phyloP scores from a whole-genome alignment of 2,888 invertebrate genomes.

The Hemithea aestivaria region DNA sequence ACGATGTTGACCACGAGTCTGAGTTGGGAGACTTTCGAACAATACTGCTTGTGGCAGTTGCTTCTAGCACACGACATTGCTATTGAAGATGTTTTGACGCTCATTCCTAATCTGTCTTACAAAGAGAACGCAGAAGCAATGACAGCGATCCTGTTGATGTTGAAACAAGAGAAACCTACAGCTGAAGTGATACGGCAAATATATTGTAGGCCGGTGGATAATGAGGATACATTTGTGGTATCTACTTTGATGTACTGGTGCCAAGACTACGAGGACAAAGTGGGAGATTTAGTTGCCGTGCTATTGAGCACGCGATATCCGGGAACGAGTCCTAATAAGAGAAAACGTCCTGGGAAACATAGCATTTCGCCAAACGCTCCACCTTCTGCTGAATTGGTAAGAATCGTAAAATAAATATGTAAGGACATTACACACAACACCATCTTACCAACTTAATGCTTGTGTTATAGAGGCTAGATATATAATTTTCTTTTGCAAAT shows the following conservation, averaged over 20 bases:
- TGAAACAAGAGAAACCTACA: constrained; percentile 95
- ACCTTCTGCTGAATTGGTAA: constrained; percentile 88
- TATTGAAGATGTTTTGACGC: constrained; percentile 91
- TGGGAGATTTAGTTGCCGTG: constrained; percentile 88
- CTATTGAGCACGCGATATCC: constrained; percentile 90
- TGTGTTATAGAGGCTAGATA: no score
- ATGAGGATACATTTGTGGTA: constrained; percentile 92
- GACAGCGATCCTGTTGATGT: constrained; percentile 91
- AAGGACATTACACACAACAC: no score
- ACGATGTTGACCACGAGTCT: constrained; percentile 89
- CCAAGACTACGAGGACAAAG: constrained; percentile 93
- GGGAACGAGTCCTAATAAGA: constrained; percentile 92
- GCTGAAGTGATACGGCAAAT: constrained; percentile 91
- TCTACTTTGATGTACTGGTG: constrained; percentile 97
- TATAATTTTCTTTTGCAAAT: no score
- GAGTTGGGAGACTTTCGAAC: constrained; percentile 98
- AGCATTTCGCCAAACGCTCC: constrained; percentile 84
- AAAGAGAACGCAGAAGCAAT: constrained; percentile 95
- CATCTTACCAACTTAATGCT: no score
- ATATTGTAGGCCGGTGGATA: constrained; percentile 86
- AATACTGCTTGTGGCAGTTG: constrained; percentile 98
- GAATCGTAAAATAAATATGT: no score
- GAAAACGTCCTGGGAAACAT: constrained; percentile 89
- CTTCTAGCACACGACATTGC: constrained; percentile 96
- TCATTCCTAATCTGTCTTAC: constrained; percentile 86